Evolutionary conservation across 2,797 vertebrate species (phyloP).

Genomic region (Tokudaia tokunoshimensis): DNA sequence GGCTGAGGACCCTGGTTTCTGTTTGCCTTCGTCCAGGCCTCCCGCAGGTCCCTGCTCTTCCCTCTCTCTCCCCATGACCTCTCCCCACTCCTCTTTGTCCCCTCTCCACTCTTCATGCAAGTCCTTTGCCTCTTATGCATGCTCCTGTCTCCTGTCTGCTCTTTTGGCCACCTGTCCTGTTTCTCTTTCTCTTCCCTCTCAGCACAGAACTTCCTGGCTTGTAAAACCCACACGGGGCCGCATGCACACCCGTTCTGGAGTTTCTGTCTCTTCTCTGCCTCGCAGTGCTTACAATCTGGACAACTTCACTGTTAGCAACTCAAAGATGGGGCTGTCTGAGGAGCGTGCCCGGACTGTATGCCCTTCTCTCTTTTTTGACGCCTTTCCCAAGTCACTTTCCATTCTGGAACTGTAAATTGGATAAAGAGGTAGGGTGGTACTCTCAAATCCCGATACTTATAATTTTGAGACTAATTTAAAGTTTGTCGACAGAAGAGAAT

Average conservation of each 20-base stretch:
- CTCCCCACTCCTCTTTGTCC: neutral
- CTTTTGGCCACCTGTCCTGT: slow-evolving; percentile 48
- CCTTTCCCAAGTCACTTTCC: slow-evolving; percentile 69
- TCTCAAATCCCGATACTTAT: slow-evolving; percentile 18
- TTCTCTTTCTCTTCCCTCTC: slow-evolving; percentile 2
- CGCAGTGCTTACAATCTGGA: neutral
- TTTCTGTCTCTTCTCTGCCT: fast-evolving
- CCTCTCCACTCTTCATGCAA: neutral
- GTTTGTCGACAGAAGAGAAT: slow-evolving; percentile 62
- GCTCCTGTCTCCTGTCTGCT: neutral
- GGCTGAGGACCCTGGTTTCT: slow-evolving; percentile 36
- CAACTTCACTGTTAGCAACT: neutral
- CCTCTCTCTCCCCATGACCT: neutral
- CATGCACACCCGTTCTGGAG: fast-evolving
- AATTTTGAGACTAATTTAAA: slow-evolving; percentile 69
- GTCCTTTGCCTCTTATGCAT: neutral
- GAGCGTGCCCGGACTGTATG: slow-evolving; percentile 45
- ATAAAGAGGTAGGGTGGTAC: slow-evolving; percentile 44
- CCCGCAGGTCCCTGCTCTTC: neutral
- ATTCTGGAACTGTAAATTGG: slow-evolving; percentile 67
- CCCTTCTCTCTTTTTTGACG: slow-evolving; percentile 50
- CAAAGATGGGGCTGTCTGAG: slow-evolving; percentile 27
- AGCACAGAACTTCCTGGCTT: neutral
- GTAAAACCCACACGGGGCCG: neutral
- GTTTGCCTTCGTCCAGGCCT: neutral